Evolutionary conservation across 2,113 vertebrate genomes (phyloP), one percentile per base, ranked within the genome.

Genomic region (Gymnogyps californianus): DNA sequence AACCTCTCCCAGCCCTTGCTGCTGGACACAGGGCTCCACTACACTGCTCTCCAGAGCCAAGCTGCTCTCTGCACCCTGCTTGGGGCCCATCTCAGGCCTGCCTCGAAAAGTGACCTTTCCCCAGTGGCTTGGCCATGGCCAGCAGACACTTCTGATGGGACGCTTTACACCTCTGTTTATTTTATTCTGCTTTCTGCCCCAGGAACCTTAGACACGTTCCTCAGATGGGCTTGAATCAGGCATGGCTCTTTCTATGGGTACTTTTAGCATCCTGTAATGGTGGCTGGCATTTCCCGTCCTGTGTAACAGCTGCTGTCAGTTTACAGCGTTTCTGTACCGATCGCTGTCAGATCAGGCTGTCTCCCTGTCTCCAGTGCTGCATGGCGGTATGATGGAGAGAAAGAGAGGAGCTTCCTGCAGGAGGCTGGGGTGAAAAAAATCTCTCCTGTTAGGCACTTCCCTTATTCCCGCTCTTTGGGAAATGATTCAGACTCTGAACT

Each of bases 341-440:
- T 42, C 0, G 2, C 54, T 93, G 84, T 72, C 9, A 4, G 78
- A 72, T 77, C 36, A 42, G 36, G 44, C 87, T 74, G 40, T 52
- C 21, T 87, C 69, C 46, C 38, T 67, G 52, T 75, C 61, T 87
- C 89, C 47, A 67, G 49, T 22, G 12, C 70, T 85, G 54, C 34
- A 29, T 16, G 44, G 57, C 0, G 0, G 15, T 49, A 67, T 0
- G 0, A 55, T 3, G 31, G 51, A 51, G 29, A 83, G 57, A 82
- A 46, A 86, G 38, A 75, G 15, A 67, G 76, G 13, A 77, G 49
- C 16, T 80, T 79, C 49, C 46, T 80, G 31, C 34, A 57, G 49
- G 26, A 85, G 34, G 19, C 26, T 61, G 54, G 12, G n/a, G 36
- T 26, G 19, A 71, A 54, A 71, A 58, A 62, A 26, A 16, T 25